Conservation (phyloP, 2,888 invertebrate species). For the Phrixothrix hirtus region DNA sequence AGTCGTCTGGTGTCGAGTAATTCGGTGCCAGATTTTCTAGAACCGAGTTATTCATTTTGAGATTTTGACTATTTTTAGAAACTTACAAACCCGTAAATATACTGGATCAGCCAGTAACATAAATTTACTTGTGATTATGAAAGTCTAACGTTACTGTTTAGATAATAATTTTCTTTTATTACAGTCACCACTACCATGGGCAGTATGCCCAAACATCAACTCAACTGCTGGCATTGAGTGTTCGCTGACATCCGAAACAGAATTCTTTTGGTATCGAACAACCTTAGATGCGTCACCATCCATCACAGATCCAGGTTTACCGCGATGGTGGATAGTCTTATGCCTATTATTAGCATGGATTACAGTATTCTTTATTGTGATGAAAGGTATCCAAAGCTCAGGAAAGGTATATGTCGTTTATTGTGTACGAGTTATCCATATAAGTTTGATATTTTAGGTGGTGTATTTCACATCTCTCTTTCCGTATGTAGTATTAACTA, state of each 20-base stretch:
- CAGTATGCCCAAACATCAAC: constrained; percentile 74
- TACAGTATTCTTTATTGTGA: constrained; percentile 91
- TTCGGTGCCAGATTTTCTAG: no score
- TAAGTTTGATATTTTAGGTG: constrained; percentile 62
- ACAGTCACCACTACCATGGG: constrained; percentile 84
- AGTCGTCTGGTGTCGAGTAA: no score
- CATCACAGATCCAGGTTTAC: constrained; percentile 81
- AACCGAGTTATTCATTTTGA: no score
- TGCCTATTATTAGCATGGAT: constrained; percentile 88
- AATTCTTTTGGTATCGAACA: constrained; percentile 91
- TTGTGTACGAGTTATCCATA: background rate
- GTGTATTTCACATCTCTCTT: constrained; percentile 96
- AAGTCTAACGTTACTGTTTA: no score
- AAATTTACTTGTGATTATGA: no score
- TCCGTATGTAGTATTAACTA: constrained; percentile 90
- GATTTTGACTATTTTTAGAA: no score
- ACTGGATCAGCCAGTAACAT: no score
- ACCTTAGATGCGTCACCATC: constrained; percentile 86
- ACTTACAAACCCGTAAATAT: no score
- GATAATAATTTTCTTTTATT: constrained; percentile 28
- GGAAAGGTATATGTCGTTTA: constrained; percentile 72
- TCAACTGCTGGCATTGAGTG: constrained; percentile 75
- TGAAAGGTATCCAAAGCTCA: constrained; percentile 95
- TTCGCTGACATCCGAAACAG: constrained; percentile 81
- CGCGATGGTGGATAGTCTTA: constrained; percentile 92